Base-by-base conservation (phyloP, 1,140 invertebrate genomes). In the Bombus pascuorum region DNA sequence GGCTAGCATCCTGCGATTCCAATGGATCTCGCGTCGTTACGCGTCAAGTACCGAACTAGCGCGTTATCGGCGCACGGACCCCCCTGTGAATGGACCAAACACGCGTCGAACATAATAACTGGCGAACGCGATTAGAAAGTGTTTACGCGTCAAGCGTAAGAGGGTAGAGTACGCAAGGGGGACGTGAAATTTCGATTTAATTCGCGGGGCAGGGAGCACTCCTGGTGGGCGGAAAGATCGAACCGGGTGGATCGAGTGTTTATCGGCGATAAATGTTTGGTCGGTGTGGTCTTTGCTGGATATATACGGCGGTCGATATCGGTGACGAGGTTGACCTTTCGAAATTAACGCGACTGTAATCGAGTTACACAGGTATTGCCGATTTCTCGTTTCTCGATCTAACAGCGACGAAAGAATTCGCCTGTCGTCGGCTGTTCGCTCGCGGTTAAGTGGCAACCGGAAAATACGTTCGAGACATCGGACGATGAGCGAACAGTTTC, bases 21-120 rank as follows among this genome's bases (percentile, higher is more conserved):
- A 68, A 89, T 89, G 83, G 81, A 89, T 89, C 80, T 59, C 74
- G 37, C 62, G 81, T 57, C 53, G 77, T 86, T 82, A 76, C 68
- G 72, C 39, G 42, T 73, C 22, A 47, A 73, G 72, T 25, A 34
- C 2, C 65, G 18, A n/a, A 18, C 34, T 32, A n/a, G 73, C 71
- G 71, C 72, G 68, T 83, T 83, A 83, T 76, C 81, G 81, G 34
- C 32, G 32, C 32, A 32, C 32, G 32, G 32, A 32, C 32, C 32
- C 32, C 32, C 32, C 32, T 32, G 32, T 32, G 32, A 32, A 32
- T 32, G 32, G 32, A 32, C 32, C 32, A 32, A 32, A 32, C 32
- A 32, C 32, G 0, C 32, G 73, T 76, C 34, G 42, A 53, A 44
- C 66, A 76, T 76, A 77, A 83, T 37, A 37, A 44, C 47, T 68